Conservation (phyloP, 2,888 invertebrate species). For the Drosophila stalkeri region DNA sequence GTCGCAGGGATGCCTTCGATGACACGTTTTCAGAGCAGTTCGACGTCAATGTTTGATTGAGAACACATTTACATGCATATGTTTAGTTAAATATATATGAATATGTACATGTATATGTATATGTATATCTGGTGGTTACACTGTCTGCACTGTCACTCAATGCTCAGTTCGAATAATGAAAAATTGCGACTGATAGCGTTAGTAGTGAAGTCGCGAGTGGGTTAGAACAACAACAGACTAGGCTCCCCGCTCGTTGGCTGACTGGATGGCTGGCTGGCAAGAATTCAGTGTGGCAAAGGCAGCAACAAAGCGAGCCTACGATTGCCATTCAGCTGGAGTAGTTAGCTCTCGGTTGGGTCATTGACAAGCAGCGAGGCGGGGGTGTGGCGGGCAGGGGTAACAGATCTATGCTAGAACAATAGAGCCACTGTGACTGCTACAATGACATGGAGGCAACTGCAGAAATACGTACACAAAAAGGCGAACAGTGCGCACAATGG, state of each 20-base stretch:
- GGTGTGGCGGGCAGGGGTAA: neutral
- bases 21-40: conserved; percentile 38
- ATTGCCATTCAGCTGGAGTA: conserved; percentile 57
- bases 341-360: conserved; percentile 36
- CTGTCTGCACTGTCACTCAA: conserved; percentile 1
- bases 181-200: conserved; percentile 54
- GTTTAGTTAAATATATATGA: neutral
- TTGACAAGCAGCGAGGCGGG: conserved; percentile 15
- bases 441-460: conserved; percentile 37
- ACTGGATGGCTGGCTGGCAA: neutral
- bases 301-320: conserved; percentile 40
- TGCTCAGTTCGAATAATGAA: conserved; percentile 48
- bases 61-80: conserved; percentile 17
- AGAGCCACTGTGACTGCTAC: conserved; percentile 45
- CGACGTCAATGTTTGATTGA: conserved; percentile 63
- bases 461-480: conserved; percentile 28
- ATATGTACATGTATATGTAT: neutral
- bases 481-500: conserved; percentile 43
- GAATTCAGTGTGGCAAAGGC: neutral
- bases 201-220: conserved; percentile 40
- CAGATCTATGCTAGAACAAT: conserved; percentile 58
- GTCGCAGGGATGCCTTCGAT: conserved; percentile 19
- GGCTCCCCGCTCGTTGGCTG: neutral
- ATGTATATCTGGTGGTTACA: neutral
- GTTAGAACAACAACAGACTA: conserved; percentile 42